Percentiles rank a stretch among this genome's conserved stretches.
Evolutionary conservation across 2,888 invertebrate genomes (phyloP).

Genomic region (Noctua comes): DNA sequence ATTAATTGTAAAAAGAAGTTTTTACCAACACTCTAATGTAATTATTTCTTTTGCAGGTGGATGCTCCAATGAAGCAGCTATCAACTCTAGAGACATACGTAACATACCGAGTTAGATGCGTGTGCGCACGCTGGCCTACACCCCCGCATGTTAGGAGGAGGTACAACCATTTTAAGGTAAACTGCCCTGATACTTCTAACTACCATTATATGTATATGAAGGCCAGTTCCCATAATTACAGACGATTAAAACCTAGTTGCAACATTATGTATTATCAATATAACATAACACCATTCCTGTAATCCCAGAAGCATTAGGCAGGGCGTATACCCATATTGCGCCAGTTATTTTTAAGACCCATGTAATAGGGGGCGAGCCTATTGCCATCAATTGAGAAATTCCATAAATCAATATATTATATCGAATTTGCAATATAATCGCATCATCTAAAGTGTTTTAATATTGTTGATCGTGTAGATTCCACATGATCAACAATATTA

Average conservation of each 20-base stretch:
- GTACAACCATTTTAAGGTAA: conserved; percentile 87
- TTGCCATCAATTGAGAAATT: no score
- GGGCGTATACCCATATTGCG: no score
- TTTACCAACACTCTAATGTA: neutral
- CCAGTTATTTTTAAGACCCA: no score
- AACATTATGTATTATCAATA: neutral
- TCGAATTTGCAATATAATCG: neutral
- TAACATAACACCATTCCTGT: neutral
- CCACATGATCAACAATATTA: neutral
- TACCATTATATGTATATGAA: neutral
- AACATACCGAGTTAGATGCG: conserved; percentile 85
- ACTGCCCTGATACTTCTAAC: neutral
- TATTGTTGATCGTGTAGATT: no score
- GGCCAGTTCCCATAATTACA: neutral
- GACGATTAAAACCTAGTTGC: neutral
- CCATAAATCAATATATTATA: neutral
- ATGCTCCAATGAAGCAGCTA: conserved; percentile 86
- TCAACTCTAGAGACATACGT: conserved; percentile 86
- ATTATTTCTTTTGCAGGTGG: conserved; percentile 76
- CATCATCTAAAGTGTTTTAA: no score
- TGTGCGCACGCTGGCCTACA: conserved; percentile 84
- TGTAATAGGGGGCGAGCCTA: no score
- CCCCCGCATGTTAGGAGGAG: conserved; percentile 80
- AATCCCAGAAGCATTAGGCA: no score
- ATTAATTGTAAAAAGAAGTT: neutral